phyloP scores from a whole-genome alignment of 2,888 invertebrate species.

The Netelia inedita region DNA sequence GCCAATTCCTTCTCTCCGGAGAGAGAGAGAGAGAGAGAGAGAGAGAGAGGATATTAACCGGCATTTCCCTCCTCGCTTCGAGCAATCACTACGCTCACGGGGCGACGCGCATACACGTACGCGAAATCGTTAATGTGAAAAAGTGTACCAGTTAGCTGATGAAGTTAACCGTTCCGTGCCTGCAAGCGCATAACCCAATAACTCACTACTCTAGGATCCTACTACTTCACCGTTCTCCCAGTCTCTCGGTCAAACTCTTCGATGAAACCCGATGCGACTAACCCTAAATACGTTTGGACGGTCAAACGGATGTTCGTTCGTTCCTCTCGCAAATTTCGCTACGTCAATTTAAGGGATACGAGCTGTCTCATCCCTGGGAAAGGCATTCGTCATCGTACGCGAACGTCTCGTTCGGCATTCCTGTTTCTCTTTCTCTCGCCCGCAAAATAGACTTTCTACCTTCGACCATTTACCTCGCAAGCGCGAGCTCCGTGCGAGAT shows the following conservation, averaged over 20 bases:
- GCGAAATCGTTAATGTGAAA: slow-evolving; percentile 32
- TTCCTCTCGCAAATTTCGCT: no score
- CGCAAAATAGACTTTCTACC: slow-evolving; percentile 57
- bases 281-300: no score
- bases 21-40: slow-evolving; percentile 37
- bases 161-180: background rate
- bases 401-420: slow-evolving; percentile 29
- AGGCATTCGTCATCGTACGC: no score
- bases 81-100: slow-evolving; percentile 44
- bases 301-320: no score
- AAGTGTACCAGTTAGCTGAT: background rate
- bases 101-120: slow-evolving; percentile 33
- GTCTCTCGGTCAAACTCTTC: no score
- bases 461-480: slow-evolving; percentile 26
- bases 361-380: no score
- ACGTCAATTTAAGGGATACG: no score
- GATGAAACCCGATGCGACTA: no score
- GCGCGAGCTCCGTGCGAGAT: slow-evolving; percentile 34
- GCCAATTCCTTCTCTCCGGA: slow-evolving; percentile 64
- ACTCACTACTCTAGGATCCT: no score
- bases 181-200: slow-evolving; percentile 1
- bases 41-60: background rate
- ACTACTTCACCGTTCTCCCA: no score
- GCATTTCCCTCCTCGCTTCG: slow-evolving; percentile 35
- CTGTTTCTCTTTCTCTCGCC: background rate